phyloP scores from a whole-genome alignment of 92 coral and sea anemone species.

The Zoanthus sociatus region DNA sequence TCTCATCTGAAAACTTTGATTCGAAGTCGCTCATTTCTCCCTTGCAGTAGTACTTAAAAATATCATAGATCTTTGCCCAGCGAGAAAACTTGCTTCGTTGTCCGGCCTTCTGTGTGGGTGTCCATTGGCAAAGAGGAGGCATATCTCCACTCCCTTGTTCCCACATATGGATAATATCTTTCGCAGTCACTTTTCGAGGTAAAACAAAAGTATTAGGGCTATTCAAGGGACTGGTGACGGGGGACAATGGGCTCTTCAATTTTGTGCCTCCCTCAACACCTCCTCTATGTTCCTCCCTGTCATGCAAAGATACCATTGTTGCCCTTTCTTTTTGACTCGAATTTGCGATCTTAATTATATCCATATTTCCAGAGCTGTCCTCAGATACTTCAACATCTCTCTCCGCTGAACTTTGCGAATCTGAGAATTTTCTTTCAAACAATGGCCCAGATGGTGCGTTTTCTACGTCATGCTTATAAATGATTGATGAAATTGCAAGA shows the following conservation, averaged over 20 bases:
- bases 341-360: constrained; percentile 13
- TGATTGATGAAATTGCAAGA: constrained; percentile 91
- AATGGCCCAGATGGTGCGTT: constrained; percentile 83
- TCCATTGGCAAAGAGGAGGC: constrained; percentile 94
- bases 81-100: constrained; percentile 99
- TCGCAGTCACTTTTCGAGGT: constrained; percentile 97
- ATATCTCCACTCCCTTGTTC: constrained; percentile 87
- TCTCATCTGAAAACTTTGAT: constrained; percentile 84
- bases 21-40: constrained; percentile 87
- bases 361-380: neutral
- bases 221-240: constrained; percentile 51
- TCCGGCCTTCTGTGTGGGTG: constrained; percentile 92
- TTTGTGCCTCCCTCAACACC: neutral
- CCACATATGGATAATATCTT: constrained; percentile 94
- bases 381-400: constrained; percentile 4
- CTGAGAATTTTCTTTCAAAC: constrained; percentile 58
- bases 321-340: neutral
- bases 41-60: constrained; percentile 92
- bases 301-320: neutral
- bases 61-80: constrained; percentile 99
- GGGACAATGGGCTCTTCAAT: constrained; percentile 33
- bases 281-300: constrained; percentile 2
- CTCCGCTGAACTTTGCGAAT: neutral
- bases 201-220: constrained; percentile 67
- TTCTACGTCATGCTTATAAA: constrained; percentile 92